A percentile compares a stretch with the other conserved stretches of the same genome.
Conservation (phyloP, 2,888 invertebrate species). For the Amaurobius ferox region DNA sequence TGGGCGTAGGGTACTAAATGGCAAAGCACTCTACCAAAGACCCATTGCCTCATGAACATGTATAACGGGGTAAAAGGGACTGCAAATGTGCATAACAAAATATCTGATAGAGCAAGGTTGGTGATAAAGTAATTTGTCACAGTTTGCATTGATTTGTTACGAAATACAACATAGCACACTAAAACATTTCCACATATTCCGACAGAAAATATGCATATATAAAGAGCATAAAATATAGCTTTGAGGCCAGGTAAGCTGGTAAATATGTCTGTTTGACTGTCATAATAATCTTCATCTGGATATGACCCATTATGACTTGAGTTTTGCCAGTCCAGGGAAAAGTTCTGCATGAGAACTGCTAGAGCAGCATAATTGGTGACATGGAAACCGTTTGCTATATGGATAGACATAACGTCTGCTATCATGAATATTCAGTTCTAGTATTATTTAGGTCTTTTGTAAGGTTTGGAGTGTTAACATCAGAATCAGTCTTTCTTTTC, state of each 20-base stretch:
- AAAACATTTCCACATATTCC: slow-evolving; percentile 93
- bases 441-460: too few species aligned
- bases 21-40: slow-evolving; percentile 93
- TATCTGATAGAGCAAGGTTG: slow-evolving; percentile 95
- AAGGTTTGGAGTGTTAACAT: too few species aligned
- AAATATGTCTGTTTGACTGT: slow-evolving; percentile 45
- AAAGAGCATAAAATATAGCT: slow-evolving; percentile 86
- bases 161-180: slow-evolving; percentile 95
- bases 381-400: slow-evolving; percentile 69
- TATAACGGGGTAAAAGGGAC: slow-evolving; percentile 98
- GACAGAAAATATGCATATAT: slow-evolving; percentile 88
- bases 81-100: slow-evolving; percentile 92
- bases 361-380: slow-evolving; percentile 64
- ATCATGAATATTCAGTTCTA: not conserved
- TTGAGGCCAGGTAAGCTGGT: slow-evolving; percentile 80
- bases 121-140: slow-evolving; percentile 98
- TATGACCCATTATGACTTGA: slow-evolving; percentile 15
- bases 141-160: slow-evolving; percentile 97
- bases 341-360: slow-evolving; percentile 59
- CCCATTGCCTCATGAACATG: slow-evolving; percentile 89
- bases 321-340: slow-evolving; percentile 54
- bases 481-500: too few species aligned
- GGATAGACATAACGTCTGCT: slow-evolving; percentile 51
- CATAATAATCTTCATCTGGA: slow-evolving; percentile 44
- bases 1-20: slow-evolving; percentile 95